Conservation (phyloP, 2,888 invertebrate species). For the Temnothorax unifasciatus region DNA sequence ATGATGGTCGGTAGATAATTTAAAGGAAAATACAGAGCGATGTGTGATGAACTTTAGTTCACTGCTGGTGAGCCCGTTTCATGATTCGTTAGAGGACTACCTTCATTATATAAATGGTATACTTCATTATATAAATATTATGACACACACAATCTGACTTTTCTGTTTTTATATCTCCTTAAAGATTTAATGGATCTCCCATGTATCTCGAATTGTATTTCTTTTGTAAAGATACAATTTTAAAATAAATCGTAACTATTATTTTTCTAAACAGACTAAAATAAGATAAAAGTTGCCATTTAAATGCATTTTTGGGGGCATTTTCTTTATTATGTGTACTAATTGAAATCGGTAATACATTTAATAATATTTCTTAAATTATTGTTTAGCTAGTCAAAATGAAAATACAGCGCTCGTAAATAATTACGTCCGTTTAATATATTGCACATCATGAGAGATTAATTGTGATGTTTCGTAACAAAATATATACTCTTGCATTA, state of each 20-base stretch:
- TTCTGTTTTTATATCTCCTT: background rate
- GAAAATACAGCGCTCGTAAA: constrained; percentile 16
- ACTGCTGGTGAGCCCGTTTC: constrained; percentile 31
- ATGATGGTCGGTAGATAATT: constrained; percentile 19
- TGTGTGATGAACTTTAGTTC: constrained; percentile 38
- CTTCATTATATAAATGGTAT: background rate
- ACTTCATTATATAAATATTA: constrained; percentile 44
- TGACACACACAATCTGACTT: background rate
- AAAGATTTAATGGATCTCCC: background rate
- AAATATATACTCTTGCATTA: constrained; percentile 19
- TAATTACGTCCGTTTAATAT: background rate
- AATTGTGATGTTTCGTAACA: background rate
- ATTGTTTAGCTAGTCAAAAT: constrained; percentile 11
- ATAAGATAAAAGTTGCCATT: background rate
- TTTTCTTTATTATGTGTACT: background rate
- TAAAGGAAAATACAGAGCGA: constrained; percentile 18
- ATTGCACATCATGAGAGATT: constrained; percentile 1
- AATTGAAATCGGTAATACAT: background rate
- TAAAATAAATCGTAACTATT: constrained; percentile 1
- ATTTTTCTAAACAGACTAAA: background rate
- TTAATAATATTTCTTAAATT: background rate
- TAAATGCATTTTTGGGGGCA: background rate
- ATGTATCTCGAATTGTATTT: background rate
- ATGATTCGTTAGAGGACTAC: constrained; percentile 25
- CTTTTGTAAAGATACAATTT: background rate